Conservation (phyloP, 2,888 invertebrate genomes). For the Pseudolycoriella hygida region DNA sequence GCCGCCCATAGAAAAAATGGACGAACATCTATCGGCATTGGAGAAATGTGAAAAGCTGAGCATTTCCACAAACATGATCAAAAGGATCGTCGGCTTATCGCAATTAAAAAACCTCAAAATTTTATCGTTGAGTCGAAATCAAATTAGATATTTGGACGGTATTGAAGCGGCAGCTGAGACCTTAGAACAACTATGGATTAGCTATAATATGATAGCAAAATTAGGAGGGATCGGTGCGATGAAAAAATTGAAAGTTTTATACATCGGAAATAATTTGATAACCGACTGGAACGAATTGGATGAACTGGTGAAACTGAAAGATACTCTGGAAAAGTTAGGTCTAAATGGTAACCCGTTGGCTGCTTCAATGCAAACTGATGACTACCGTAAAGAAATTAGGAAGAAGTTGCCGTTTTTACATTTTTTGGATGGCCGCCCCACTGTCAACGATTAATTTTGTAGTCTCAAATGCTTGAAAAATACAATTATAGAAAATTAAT, state of each 20-base stretch:
- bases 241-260: conserved; percentile 64
- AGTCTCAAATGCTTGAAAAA: too few relatives aligned
- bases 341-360: conserved; percentile 67
- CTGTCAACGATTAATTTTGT: conserved; percentile 33
- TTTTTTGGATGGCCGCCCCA: conserved; percentile 67
- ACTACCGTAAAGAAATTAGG: conserved; percentile 53
- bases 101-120: conserved; percentile 68
- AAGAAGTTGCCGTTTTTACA: conserved; percentile 55
- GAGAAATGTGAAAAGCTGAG: conserved; percentile 69
- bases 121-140: conserved; percentile 73
- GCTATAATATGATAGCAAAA: conserved; percentile 85
- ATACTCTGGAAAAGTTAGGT: conserved; percentile 55
- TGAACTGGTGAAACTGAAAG: conserved; percentile 54
- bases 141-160: conserved; percentile 76
- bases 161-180: conserved; percentile 80
- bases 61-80: conserved; percentile 86
- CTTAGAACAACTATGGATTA: conserved; percentile 84
- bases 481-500: too few relatives aligned
- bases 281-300: conserved; percentile 84
- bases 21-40: conserved; percentile 56
- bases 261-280: conserved; percentile 67
- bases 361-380: conserved; percentile 46
- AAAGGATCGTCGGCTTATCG: conserved; percentile 72
- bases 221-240: conserved; percentile 70
- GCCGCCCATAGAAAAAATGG: conserved; percentile 94